Percentiles rank a stretch among this genome's conserved stretches.
phyloP scores from a whole-genome alignment of 2,888 invertebrate genomes.

The Spodoptera littoralis region DNA sequence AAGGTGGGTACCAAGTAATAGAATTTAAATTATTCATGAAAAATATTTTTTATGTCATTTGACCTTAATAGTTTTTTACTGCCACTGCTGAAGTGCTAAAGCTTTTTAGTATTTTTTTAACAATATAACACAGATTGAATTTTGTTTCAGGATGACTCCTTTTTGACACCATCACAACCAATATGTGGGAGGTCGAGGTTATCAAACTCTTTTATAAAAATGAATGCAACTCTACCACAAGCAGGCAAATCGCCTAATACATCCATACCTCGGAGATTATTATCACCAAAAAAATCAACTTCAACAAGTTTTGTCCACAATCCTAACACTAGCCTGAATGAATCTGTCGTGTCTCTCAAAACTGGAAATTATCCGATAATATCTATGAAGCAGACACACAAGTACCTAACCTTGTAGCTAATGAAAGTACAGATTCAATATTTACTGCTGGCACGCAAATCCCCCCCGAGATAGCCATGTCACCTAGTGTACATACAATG shows the following conservation, averaged over 20 bases:
- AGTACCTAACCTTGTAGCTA: conserved; percentile 52
- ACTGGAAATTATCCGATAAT: conserved; percentile 43
- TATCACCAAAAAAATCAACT: conserved; percentile 68
- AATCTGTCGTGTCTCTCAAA: conserved; percentile 57
- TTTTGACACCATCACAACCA: conserved; percentile 72
- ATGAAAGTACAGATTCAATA: conserved; percentile 67
- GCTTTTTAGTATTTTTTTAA: too few relatives aligned
- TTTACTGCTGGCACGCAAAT: conserved; percentile 68
- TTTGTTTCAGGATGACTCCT: conserved; percentile 81
- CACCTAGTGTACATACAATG: conserved; percentile 55
- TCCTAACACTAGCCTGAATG: conserved; percentile 62
- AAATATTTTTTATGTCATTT: too few relatives aligned
- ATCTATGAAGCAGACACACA: conserved; percentile 76
- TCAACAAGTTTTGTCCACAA: conserved; percentile 70
- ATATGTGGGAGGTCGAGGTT: conserved; percentile 65
- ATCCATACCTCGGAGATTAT: conserved; percentile 74
- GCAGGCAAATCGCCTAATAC: conserved; percentile 72
- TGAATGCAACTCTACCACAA: conserved; percentile 70
- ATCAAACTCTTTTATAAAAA: conserved; percentile 72
- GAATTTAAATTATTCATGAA: too few relatives aligned
- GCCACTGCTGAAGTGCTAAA: too few relatives aligned
- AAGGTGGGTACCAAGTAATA: conserved; percentile 60
- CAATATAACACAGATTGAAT: background rate
- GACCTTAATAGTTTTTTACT: too few relatives aligned
- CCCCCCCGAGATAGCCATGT: conserved; percentile 29